These are phyloP conservation scores for Agriotes lineatus DNA, from an alignment of 2,888 invertebrate genomes.

Conservation along the genomic window DNA sequence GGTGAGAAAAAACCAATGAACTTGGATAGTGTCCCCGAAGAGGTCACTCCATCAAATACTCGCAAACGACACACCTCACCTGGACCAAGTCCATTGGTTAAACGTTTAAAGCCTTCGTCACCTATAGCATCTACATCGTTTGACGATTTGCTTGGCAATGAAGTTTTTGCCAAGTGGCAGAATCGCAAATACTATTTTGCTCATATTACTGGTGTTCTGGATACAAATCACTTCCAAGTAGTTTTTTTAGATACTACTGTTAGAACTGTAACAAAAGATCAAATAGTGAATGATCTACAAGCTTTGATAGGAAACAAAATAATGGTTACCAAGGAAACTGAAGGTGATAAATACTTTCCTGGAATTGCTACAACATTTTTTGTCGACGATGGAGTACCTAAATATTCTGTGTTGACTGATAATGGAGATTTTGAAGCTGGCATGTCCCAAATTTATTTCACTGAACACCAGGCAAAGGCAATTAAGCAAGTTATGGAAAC, in stretches of 20 bases:
- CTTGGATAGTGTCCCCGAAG: background rate
- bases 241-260: constrained; percentile 75
- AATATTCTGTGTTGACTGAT: constrained; percentile 54
- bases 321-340: constrained; percentile 68
- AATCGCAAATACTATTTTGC: constrained; percentile 78
- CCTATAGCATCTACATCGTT: background rate
- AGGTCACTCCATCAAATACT: background rate
- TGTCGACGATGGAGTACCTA: constrained; percentile 65
- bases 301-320: constrained; percentile 70
- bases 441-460: constrained; percentile 68
- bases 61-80: constrained; percentile 10
- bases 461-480: constrained; percentile 70
- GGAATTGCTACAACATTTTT: constrained; percentile 65
- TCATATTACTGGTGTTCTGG: constrained; percentile 70
- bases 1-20: background rate
- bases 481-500: constrained; percentile 61
- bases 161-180: constrained; percentile 76
- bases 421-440: constrained; percentile 69
- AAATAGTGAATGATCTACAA: constrained; percentile 68
- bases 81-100: background rate
- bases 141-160: constrained; percentile 20
- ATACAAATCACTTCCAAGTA: constrained; percentile 73
- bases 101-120: background rate
- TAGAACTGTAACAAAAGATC: constrained; percentile 72
- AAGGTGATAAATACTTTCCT: constrained; percentile 65